A percentile compares a stretch with the other conserved stretches of the same genome.
phyloP scores from a whole-genome alignment of 2,888 invertebrate species.

The Poecilus cupreus region DNA sequence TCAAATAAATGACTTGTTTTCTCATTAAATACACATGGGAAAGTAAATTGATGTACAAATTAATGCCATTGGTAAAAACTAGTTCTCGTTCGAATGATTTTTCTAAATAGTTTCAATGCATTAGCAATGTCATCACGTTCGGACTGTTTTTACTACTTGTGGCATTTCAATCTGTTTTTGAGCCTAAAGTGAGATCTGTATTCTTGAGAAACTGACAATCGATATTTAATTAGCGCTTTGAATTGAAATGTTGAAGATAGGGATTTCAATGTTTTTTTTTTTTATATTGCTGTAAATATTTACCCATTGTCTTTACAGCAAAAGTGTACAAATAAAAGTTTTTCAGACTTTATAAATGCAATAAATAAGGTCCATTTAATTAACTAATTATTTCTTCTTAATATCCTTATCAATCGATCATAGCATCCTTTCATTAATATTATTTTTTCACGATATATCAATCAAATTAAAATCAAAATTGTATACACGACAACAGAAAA shows the following conservation, averaged over 20 bases:
- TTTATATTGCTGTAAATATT: too few relatives aligned
- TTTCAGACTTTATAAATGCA: too few relatives aligned
- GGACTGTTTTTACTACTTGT: neutral
- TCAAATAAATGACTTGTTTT: constrained; percentile 56
- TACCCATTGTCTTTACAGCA: too few relatives aligned
- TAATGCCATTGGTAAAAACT: constrained; percentile 39
- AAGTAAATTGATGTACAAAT: constrained; percentile 37
- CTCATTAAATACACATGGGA: constrained; percentile 31
- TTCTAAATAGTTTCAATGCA: constrained; percentile 35
- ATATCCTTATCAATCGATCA: too few relatives aligned
- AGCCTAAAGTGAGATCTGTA: constrained; percentile 17
- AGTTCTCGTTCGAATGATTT: constrained; percentile 35
- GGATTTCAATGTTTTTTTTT: too few relatives aligned
- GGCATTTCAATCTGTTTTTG: neutral
- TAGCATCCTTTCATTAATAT: too few relatives aligned
- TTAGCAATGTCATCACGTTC: constrained; percentile 26
- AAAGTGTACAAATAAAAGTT: too few relatives aligned
- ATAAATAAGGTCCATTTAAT: too few relatives aligned
- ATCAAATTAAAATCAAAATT: too few relatives aligned
- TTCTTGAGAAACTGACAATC: neutral
- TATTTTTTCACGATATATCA: too few relatives aligned
- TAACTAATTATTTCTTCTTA: too few relatives aligned
- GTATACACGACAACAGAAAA: too few relatives aligned
- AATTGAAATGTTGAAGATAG: neutral
- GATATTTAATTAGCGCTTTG: neutral